Evolutionary conservation across 2,797 vertebrate genomes (phyloP).

Genomic region (Pygocentrus nattereri): DNA sequence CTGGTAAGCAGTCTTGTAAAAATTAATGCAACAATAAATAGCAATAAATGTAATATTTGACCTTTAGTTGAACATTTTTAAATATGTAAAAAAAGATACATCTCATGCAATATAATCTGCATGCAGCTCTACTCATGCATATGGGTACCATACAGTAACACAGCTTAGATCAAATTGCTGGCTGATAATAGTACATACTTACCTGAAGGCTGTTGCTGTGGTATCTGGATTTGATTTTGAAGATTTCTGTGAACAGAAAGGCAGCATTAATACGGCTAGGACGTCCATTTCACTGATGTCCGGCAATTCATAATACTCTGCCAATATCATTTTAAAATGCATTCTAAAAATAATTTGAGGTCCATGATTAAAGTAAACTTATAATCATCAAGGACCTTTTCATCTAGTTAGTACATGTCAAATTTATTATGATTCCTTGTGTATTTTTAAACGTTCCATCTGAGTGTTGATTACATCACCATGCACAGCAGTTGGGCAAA

Average conservation of each 20-base stretch:
- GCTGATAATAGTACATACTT: constrained; percentile 64
- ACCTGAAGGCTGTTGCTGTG: constrained; percentile 96
- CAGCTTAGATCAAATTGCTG: too few relatives aligned
- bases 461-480: too few relatives aligned
- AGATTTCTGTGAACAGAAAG: constrained; percentile 83
- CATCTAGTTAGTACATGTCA: too few relatives aligned
- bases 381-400: too few relatives aligned
- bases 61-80: background rate
- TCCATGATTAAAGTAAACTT: background rate
- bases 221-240: constrained; percentile 95
- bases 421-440: too few relatives aligned
- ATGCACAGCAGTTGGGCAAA: too few relatives aligned
- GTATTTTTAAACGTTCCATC: too few relatives aligned
- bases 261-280: background rate
- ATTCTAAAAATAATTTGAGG: background rate
- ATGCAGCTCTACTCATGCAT: background rate
- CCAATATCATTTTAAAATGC: background rate
- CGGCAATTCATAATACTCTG: constrained; percentile 1
- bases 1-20: background rate
- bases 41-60: too few relatives aligned
- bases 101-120: too few relatives aligned
- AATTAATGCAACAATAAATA: background rate
- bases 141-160: background rate
- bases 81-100: background rate
- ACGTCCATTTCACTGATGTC: background rate